phyloP scores from a whole-genome alignment of 1,140 invertebrate species.

The Diploscapter pachys region DNA sequence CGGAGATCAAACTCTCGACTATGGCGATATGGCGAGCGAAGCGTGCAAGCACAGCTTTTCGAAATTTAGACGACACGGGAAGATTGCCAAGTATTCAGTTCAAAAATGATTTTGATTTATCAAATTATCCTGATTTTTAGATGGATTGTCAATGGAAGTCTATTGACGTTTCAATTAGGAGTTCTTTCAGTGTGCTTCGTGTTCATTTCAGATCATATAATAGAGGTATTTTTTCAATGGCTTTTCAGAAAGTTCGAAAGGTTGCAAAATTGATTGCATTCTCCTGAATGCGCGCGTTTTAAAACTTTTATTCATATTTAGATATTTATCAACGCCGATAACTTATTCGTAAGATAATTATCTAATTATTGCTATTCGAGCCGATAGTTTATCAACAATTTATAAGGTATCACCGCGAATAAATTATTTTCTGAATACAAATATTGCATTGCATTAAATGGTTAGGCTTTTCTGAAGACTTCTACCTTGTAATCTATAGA shows the following conservation, averaged over 20 bases:
- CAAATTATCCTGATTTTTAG: neutral
- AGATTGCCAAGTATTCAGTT: neutral
- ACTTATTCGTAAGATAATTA: no score
- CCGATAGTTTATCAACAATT: no score
- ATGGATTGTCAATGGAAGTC: slow-evolving; percentile 19
- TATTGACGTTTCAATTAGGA: slow-evolving; percentile 22
- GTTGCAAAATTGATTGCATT: neutral
- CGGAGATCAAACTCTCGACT: slow-evolving; percentile 24
- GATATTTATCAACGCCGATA: slow-evolving; percentile 8
- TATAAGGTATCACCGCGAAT: no score
- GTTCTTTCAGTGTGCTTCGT: slow-evolving; percentile 19
- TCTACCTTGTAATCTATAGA: no score
- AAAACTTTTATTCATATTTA: slow-evolving; percentile 8
- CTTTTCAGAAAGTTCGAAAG: neutral
- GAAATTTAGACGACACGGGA: neutral
- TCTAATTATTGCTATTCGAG: no score
- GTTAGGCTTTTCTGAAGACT: no score
- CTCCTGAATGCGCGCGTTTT: neutral
- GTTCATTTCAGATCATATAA: slow-evolving; percentile 25
- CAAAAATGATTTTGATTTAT: no score
- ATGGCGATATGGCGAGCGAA: slow-evolving; percentile 27
- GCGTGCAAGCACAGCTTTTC: slow-evolving; percentile 8
- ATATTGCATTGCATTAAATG: no score
- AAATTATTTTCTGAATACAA: no score
- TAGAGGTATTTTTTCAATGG: slow-evolving; percentile 4